phyloP scores from a whole-genome alignment of 2,113 vertebrate genomes.

The Thomomys bottae region DNA sequence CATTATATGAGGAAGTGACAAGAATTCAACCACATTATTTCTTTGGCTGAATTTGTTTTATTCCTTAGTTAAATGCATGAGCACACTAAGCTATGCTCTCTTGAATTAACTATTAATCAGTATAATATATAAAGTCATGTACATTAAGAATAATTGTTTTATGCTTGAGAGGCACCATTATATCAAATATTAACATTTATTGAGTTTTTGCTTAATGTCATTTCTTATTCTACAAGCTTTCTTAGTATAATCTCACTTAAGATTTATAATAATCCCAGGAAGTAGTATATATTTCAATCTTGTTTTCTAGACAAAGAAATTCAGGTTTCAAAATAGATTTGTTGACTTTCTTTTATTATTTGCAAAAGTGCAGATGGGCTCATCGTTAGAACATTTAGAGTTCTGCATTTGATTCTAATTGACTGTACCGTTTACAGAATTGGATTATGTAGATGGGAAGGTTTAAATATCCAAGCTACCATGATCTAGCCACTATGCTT shows the following conservation, averaged over 20 bases:
- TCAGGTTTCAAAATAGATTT: not conserved
- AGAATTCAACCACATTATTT: constrained; percentile 44
- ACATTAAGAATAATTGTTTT: constrained; percentile 27
- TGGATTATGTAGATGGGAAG: not conserved
- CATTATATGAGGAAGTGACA: not conserved
- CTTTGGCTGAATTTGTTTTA: constrained; percentile 24
- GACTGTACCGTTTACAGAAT: not conserved
- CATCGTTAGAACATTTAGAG: not conserved
- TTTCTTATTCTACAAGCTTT: constrained; percentile 28
- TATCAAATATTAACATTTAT: constrained; percentile 10
- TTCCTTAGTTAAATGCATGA: constrained; percentile 38
- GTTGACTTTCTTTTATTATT: constrained; percentile 10
- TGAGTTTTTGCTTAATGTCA: constrained; percentile 7
- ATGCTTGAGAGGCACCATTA: not conserved
- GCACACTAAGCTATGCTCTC: not conserved
- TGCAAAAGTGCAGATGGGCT: no score
- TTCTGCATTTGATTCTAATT: constrained; percentile 20
- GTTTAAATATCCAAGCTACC: not conserved
- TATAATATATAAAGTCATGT: not conserved
- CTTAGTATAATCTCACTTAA: constrained; percentile 29
- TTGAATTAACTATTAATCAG: constrained; percentile 49
- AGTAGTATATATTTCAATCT: not conserved
- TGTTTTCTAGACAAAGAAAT: constrained; percentile 26
- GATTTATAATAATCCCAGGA: constrained; percentile 2
- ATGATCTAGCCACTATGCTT: not conserved